phyloP scores from a whole-genome alignment of 2,888 invertebrate genomes.

The Aspidiotus destructor region DNA sequence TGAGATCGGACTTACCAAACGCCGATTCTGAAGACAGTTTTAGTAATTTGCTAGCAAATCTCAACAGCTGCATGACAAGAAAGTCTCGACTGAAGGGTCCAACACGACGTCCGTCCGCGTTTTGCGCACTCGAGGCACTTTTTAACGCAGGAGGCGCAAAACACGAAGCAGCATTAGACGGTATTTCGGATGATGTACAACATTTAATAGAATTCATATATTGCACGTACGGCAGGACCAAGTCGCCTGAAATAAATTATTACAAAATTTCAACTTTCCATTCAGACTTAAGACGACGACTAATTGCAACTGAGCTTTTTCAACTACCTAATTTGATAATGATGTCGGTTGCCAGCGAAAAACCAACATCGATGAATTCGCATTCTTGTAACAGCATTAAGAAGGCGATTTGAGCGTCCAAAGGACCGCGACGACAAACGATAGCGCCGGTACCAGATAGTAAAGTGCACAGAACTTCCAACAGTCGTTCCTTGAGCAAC shows the following conservation, averaged over 20 bases:
- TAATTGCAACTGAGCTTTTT: slow-evolving; percentile 40
- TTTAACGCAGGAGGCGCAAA: slow-evolving; percentile 23
- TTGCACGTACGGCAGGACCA: slow-evolving; percentile 19
- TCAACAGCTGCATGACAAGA: slow-evolving; percentile 60
- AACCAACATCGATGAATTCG: slow-evolving; percentile 58
- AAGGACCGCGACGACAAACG: slow-evolving; percentile 55
- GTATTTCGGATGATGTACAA: slow-evolving; percentile 26
- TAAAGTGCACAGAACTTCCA: slow-evolving; percentile 62
- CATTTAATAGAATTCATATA: slow-evolving; percentile 24
- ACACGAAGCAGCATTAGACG: slow-evolving; percentile 23
- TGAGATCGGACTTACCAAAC: slow-evolving; percentile 40
- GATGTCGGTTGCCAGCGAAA: slow-evolving; percentile 61
- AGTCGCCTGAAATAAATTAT: slow-evolving; percentile 7
- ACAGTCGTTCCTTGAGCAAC: slow-evolving; percentile 53
- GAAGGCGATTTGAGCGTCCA: slow-evolving; percentile 66
- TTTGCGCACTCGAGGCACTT: slow-evolving; percentile 19
- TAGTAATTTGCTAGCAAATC: slow-evolving; percentile 54
- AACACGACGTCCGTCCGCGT: slow-evolving; percentile 17
- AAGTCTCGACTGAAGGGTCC: slow-evolving; percentile 39
- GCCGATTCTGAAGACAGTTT: slow-evolving; percentile 46
- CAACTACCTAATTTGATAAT: slow-evolving; percentile 58
- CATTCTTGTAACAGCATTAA: slow-evolving; percentile 56
- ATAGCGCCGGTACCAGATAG: slow-evolving; percentile 58
- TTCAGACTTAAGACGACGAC: no score
- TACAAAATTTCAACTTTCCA: not conserved